Evolutionary conservation across 2,113 vertebrate species (phyloP), one percentile per base, ranked within the genome.

Genomic region (Aramus guarauna): DNA sequence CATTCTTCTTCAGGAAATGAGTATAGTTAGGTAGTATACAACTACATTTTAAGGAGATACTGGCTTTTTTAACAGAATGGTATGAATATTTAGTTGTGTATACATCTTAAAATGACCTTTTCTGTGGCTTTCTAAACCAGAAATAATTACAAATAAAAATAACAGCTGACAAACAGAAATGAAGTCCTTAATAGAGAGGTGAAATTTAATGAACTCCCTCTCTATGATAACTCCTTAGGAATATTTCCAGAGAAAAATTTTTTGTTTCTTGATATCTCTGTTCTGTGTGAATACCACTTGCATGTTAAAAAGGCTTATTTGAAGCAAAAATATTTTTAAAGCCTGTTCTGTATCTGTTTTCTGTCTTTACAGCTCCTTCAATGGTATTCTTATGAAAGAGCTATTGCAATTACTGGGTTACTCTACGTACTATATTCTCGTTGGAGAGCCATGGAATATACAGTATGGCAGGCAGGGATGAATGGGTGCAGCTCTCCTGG

Each of bases 161-260:
- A 77, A 24, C 1, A 62, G 8, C 30, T 37, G 26, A 58, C 9
- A 72, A 43, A 45, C 12, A 75, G 13, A 55, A 91, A 69, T 26
- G 0, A 90, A 74, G 14, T 47, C 9, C 20, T 21, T 62, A 41
- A 16, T 0, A 64, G 27, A 63, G 22, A 48, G 11, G 26, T 0
- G 5, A 79, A 64, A 53, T 63, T 27, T 53, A 64, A 62, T 63
- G 15, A 47, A 48, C 21, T 55, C 50, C 37, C 9, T 79, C 11
- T 55, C 30, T 27, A 4, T 26, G 26, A 7, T 15, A 78, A 29
- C 9, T 26, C 18, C 27, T 73, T 15, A 56, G 45, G 39, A 78
- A 78, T 9, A 34, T 69, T 93, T 91, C 58, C 48, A 63, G 43
- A 52, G 71, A 47, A 72, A 81, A 82, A 43, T 20, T 2, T 3